Percentiles rank a stretch among this genome's conserved stretches.
These are phyloP conservation scores for Anas capensis DNA, from an alignment of 2,797 vertebrate genomes.

Conservation along the genomic window DNA sequence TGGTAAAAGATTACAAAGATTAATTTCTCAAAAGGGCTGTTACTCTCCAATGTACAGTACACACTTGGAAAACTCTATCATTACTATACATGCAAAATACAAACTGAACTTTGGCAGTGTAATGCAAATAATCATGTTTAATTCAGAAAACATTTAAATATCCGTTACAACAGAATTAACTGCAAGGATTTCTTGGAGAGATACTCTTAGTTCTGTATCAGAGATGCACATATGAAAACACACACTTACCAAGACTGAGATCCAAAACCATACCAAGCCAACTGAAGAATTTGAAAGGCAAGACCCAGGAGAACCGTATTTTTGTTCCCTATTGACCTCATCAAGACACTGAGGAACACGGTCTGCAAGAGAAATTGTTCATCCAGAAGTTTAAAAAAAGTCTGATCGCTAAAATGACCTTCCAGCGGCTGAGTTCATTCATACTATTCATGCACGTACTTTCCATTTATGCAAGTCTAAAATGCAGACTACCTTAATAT, in stretches of 20 bases:
- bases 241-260: constrained; percentile 91
- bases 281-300: constrained; percentile 91
- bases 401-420: not conserved
- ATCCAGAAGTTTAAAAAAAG: not conserved
- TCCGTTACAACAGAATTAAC: not conserved
- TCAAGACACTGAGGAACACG: constrained; percentile 89
- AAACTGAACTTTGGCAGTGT: not conserved
- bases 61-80: not conserved
- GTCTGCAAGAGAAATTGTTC: constrained; percentile 83
- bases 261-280: constrained; percentile 94
- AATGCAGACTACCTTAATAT: not conserved
- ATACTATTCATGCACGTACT: not conserved
- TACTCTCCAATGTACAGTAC: not conserved
- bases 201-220: not conserved
- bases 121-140: not conserved
- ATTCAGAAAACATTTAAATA: not conserved
- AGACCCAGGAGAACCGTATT: constrained; percentile 94
- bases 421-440: not conserved
- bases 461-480: not conserved
- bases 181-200: not conserved
- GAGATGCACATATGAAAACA: not conserved
- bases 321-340: constrained; percentile 95
- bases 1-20: not conserved
- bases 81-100: not conserved
- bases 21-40: not conserved